Evolutionary conservation across 2,888 invertebrate species (phyloP).

Genomic region (Emmelina monodactyla): DNA sequence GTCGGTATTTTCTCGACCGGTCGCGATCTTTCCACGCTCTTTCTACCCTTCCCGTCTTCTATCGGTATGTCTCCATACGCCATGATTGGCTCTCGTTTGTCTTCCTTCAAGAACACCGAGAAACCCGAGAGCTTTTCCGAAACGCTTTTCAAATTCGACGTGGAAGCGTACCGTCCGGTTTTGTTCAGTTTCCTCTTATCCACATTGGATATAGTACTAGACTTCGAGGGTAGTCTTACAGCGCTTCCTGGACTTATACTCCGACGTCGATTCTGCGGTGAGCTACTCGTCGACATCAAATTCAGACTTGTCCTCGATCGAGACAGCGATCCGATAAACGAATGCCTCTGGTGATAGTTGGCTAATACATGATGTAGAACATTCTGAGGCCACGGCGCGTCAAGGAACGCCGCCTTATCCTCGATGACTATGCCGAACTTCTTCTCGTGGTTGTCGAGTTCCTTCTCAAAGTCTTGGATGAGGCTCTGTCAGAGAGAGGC

Average conservation of each 20-base stretch:
- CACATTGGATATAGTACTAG: constrained; percentile 29
- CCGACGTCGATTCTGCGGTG: constrained; percentile 35
- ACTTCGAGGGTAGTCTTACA: constrained; percentile 26
- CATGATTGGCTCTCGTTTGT: constrained; percentile 45
- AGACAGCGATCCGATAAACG: constrained; percentile 62
- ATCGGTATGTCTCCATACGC: constrained; percentile 30
- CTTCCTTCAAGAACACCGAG: constrained; percentile 41
- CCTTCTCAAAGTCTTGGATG: constrained; percentile 37
- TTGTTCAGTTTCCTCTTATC: constrained; percentile 37
- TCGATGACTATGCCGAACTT: constrained; percentile 46
- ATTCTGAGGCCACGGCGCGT: constrained; percentile 53
- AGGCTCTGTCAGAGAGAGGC: constrained; percentile 32
- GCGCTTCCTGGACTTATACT: constrained; percentile 34
- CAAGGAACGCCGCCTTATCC: constrained; percentile 33
- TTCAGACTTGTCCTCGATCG: constrained; percentile 65
- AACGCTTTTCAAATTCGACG: constrained; percentile 45
- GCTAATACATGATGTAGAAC: constrained; percentile 46
- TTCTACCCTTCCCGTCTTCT: constrained; percentile 24
- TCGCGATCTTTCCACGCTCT: constrained; percentile 21
- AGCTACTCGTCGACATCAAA: constrained; percentile 32
- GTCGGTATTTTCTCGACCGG: constrained; percentile 22
- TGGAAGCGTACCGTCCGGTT: constrained; percentile 39
- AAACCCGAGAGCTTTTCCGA: constrained; percentile 54
- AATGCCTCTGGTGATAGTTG: constrained; percentile 42
- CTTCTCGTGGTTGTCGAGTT: constrained; percentile 53